A percentile compares a stretch with the other conserved stretches of the same genome.
Evolutionary conservation across 2,113 vertebrate genomes (phyloP).

Genomic region (Osmerus eperlanus): DNA sequence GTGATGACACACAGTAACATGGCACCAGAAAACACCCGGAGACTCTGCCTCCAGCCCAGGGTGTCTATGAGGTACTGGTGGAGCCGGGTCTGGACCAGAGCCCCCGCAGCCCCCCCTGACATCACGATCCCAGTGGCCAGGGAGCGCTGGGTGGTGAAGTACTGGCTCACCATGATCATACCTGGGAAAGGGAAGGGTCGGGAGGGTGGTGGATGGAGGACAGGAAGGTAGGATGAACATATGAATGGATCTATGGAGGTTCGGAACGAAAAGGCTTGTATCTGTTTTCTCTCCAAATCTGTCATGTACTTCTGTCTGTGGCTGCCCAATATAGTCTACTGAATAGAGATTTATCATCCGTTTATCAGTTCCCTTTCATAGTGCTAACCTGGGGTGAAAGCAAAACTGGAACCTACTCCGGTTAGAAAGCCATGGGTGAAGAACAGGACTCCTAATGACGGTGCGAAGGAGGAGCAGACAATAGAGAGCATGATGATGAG

Average conservation of each 20-base stretch:
- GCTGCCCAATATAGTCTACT: background rate
- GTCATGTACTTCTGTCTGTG: too few relatives aligned
- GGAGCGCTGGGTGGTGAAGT: slow-evolving; percentile 32
- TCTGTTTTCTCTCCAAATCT: too few relatives aligned
- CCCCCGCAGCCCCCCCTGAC: slow-evolving; percentile 32
- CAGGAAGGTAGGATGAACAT: background rate
- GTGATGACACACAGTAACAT: slow-evolving; percentile 16
- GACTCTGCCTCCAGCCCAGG: slow-evolving; percentile 27
- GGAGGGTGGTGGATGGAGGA: background rate
- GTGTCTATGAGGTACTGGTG: slow-evolving; percentile 20
- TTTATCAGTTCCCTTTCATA: background rate
- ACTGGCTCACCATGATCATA: slow-evolving; percentile 35
- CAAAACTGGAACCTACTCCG: slow-evolving; percentile 24
- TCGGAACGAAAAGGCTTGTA: too few relatives aligned
- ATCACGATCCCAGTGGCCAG: slow-evolving; percentile 34
- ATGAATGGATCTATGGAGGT: too few relatives aligned
- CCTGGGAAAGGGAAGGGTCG: slow-evolving; percentile 6
- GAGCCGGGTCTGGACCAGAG: slow-evolving; percentile 25
- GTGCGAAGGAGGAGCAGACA: slow-evolving; percentile 29
- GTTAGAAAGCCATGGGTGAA: slow-evolving; percentile 37
- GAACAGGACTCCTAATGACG: slow-evolving; percentile 26
- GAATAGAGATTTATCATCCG: background rate
- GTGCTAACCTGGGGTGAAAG: slow-evolving; percentile 21
- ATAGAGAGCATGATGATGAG: slow-evolving; percentile 22
- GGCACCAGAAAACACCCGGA: slow-evolving; percentile 25